Evolutionary conservation across 2,797 vertebrate genomes (phyloP).

Genomic region (Gila robusta): DNA sequence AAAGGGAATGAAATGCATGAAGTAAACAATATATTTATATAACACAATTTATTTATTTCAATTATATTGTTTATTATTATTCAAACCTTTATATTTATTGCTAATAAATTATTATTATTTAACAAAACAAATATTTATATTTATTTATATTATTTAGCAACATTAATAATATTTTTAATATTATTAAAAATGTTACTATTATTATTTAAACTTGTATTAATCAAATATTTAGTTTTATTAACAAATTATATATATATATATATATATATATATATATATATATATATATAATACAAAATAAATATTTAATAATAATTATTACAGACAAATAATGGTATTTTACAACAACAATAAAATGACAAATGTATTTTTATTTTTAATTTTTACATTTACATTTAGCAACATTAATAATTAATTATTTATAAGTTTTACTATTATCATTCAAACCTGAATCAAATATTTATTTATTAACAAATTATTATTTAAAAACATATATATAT

Average conservation of each 20-base stretch:
- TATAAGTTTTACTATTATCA: no score
- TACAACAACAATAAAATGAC: no score
- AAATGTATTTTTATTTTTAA: no score
- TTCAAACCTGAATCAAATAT: no score
- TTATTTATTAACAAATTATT: neutral
- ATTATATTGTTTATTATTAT: neutral
- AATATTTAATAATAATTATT: no score
- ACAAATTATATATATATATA: neutral
- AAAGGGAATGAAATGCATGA: neutral
- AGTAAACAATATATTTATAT: neutral
- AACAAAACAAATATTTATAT: neutral
- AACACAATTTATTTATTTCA: neutral
- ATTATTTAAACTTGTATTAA: neutral
- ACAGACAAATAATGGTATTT: no score
- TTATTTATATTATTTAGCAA: neutral
- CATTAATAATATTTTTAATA: neutral
- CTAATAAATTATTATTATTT: neutral
- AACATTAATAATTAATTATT: neutral
- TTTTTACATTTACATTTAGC: neutral
- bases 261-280: neutral
- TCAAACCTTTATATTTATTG: neutral
- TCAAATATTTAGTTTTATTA: no score
- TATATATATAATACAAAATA: no score
- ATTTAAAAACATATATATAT: neutral
- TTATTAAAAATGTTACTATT: no score